Conservation (phyloP, 2,113 vertebrate genomes). For the Spermophilus dauricus region DNA sequence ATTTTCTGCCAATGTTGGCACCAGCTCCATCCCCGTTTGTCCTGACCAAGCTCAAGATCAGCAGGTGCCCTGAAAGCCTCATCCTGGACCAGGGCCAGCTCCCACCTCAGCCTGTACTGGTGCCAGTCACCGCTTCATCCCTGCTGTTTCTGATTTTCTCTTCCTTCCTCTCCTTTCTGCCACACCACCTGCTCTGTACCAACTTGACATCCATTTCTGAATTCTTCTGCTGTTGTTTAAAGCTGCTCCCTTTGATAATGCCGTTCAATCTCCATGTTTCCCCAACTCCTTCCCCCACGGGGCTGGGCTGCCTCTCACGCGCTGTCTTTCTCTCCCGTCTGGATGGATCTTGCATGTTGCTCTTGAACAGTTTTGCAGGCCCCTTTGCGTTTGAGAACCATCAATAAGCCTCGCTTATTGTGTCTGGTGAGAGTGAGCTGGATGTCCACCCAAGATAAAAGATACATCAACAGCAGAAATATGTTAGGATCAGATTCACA, state of each 20-base stretch:
- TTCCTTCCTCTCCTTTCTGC: background rate
- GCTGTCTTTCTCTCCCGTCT: background rate
- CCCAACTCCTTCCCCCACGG: background rate
- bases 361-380: background rate
- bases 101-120: slow-evolving; percentile 74
- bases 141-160: slow-evolving; percentile 61
- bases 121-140: slow-evolving; percentile 57
- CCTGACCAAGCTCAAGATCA: slow-evolving; percentile 51
- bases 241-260: background rate
- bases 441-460: background rate
- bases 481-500: background rate
- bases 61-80: slow-evolving; percentile 66
- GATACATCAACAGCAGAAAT: background rate
- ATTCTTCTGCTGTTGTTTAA: background rate
- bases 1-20: slow-evolving; percentile 79
- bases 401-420: background rate
- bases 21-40: slow-evolving; percentile 61
- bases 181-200: slow-evolving; percentile 45
- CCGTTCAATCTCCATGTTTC: background rate
- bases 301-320: background rate
- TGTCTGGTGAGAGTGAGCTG: background rate
- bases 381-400: background rate
- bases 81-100: slow-evolving; percentile 79
- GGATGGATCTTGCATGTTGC: slow-evolving; percentile 4
- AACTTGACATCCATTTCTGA: background rate